Conservation (phyloP, 2,888 invertebrate species). For the Agonopterix subpropinquella region DNA sequence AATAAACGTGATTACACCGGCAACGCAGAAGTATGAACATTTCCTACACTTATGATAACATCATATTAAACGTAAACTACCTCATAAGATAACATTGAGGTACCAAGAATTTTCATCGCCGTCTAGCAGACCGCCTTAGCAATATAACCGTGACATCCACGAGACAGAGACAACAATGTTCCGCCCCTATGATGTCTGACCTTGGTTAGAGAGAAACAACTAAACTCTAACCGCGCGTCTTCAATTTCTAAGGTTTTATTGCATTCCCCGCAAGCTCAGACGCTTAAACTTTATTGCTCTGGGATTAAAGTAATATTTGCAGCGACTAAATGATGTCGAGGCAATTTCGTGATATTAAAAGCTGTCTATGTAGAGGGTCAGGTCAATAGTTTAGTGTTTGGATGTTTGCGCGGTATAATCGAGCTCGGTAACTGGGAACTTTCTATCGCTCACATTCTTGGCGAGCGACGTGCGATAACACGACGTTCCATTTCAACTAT, state of each 20-base stretch:
- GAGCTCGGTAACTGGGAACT: slow-evolving; percentile 28
- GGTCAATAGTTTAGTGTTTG: slow-evolving; percentile 66
- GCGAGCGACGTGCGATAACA: slow-evolving; percentile 57
- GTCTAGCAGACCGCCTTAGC: slow-evolving; percentile 58
- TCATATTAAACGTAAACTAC: slow-evolving; percentile 60
- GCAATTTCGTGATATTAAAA: slow-evolving; percentile 72
- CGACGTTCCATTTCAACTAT: slow-evolving; percentile 58
- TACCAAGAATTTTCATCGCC: slow-evolving; percentile 70
- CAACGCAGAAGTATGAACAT: neutral
- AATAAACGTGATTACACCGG: too few relatives aligned
- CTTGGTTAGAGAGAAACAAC: slow-evolving; percentile 68
- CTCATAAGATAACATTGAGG: slow-evolving; percentile 68
- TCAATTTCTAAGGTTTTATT: slow-evolving; percentile 71
- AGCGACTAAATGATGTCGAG: slow-evolving; percentile 70
- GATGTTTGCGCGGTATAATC: slow-evolving; percentile 59
- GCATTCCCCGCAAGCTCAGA: slow-evolving; percentile 72
- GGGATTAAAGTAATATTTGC: slow-evolving; percentile 75
- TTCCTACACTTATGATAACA: slow-evolving; percentile 52
- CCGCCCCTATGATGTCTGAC: slow-evolving; percentile 39
- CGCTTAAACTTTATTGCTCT: slow-evolving; percentile 74
- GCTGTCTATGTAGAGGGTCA: slow-evolving; percentile 60
- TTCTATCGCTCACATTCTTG: slow-evolving; percentile 59
- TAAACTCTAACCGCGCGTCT: slow-evolving; percentile 50
- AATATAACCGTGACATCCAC: slow-evolving; percentile 62
- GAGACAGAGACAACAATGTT: slow-evolving; percentile 53